Evolutionary conservation across 2,113 vertebrate genomes (phyloP), one percentile per base, ranked within the genome.

Genomic region (Chaenogobius annularis): DNA sequence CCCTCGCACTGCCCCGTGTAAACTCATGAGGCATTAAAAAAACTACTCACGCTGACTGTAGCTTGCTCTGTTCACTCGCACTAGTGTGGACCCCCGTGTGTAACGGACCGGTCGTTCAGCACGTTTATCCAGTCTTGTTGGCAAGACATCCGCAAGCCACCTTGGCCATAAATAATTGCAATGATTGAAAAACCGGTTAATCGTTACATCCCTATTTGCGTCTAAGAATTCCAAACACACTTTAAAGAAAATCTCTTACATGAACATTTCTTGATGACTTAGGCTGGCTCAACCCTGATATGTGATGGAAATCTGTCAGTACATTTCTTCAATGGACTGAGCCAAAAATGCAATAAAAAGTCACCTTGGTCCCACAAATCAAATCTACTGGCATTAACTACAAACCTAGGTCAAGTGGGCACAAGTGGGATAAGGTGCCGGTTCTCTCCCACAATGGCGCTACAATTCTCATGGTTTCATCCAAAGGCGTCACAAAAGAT

Each of bases 401-500:
- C 73, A 68, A 72, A n/a, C 69, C 67, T 47, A 48, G 31, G 47
- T 14, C 62, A 78, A 54, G 72, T 69, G 59, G 65, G 46, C 31
- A 59, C 48, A 78, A 85, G 19, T 64, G 52, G 52, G 74, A 75
- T 76, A 75, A 66, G 61, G 71, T 77, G 75, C 59, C 44, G 68
- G 48, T 68, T 50, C 40, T 70, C 48, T 10, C 67, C 17, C 20
- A 79, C 74, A 87, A 69, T 73, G 63, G 47, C 4, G 20, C 72
- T 44, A 73, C 69, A 79, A 50, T 76, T 70, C 64, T 47, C 44
- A 58, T 58, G 22, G 20, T n/a, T 58, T 58, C 55, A 71, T 74
- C 65, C 47, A 67, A 64, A 17, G 26, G 66, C 43, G 63, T 76
- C 64, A 87, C 84, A 85, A 78, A 61, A 87, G 86, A 85, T 79